Evolutionary conservation across 2,797 vertebrate genomes (phyloP).

Genomic region (Micromesistius poutassou): DNA sequence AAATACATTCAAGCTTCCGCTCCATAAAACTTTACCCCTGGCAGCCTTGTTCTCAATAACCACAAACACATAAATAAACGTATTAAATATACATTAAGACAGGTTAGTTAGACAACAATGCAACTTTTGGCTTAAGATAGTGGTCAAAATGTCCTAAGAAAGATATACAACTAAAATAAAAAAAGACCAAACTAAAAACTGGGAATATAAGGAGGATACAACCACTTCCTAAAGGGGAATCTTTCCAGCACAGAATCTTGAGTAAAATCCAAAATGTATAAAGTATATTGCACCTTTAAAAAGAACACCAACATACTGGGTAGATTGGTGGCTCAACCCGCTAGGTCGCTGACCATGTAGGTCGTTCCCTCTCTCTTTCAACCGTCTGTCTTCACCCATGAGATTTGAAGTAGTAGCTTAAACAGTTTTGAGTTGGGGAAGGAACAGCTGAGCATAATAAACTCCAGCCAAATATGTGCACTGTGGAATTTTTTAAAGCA

Average conservation of each 20-base stretch:
- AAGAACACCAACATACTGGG: no score
- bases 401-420: background rate
- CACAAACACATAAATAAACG: background rate
- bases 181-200: background rate
- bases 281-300: background rate
- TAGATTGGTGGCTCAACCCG: no score
- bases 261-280: background rate
- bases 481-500: background rate
- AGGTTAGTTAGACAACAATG: background rate
- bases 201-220: background rate
- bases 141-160: background rate
- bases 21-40: background rate
- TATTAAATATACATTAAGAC: background rate
- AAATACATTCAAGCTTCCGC: background rate
- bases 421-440: background rate
- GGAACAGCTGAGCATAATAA: background rate
- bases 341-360: background rate
- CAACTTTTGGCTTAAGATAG: background rate
- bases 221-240: background rate
- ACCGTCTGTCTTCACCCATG: background rate
- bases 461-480: background rate
- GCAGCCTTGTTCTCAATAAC: background rate
- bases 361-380: no score
- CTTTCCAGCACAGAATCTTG: background rate
- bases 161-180: background rate